These are phyloP conservation scores for Drosophila subobscura DNA, from an alignment of 1,140 invertebrate species.

Conservation along the genomic window DNA sequence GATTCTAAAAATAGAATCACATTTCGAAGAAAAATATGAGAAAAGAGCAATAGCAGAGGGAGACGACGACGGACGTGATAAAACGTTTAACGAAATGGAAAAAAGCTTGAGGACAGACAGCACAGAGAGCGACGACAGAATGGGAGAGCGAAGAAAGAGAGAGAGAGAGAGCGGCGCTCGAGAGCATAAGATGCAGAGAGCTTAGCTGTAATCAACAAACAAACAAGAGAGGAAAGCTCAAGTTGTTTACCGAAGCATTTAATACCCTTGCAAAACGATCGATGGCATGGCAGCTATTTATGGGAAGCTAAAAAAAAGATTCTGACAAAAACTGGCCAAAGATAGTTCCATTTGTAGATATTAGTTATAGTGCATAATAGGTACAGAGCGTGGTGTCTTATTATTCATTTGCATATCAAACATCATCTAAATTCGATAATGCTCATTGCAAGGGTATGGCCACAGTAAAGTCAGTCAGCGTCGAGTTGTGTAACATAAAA, in stretches of 20 bases:
- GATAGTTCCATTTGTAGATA: no score
- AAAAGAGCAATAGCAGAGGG: slow-evolving; percentile 51
- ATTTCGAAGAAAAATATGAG: slow-evolving; percentile 73
- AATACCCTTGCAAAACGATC: no score
- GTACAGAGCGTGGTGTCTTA: no score
- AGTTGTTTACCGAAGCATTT: no score
- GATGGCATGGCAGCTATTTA: no score
- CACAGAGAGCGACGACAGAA: slow-evolving; percentile 22
- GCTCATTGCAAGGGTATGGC: background rate
- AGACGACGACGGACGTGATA: slow-evolving; percentile 60
- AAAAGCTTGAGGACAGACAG: slow-evolving; percentile 34
- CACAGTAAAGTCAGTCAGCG: slow-evolving; percentile 10
- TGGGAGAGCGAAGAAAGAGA: slow-evolving; percentile 43
- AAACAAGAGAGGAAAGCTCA: slow-evolving; percentile 21
- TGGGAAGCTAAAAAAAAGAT: no score
- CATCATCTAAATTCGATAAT: no score
- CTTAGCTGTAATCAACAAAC: slow-evolving; percentile 50
- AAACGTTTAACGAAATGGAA: slow-evolving; percentile 73
- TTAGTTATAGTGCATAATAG: no score
- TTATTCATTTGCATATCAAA: no score
- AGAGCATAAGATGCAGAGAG: slow-evolving; percentile 13
- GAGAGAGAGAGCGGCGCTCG: slow-evolving; percentile 4
- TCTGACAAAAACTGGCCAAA: no score
- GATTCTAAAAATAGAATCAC: slow-evolving; percentile 72
- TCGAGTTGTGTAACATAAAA: slow-evolving; percentile 71